Percentiles rank a stretch among this genome's conserved stretches.
Conservation (phyloP, 2,113 vertebrate genomes). For the Hippocampus zosterae region DNA sequence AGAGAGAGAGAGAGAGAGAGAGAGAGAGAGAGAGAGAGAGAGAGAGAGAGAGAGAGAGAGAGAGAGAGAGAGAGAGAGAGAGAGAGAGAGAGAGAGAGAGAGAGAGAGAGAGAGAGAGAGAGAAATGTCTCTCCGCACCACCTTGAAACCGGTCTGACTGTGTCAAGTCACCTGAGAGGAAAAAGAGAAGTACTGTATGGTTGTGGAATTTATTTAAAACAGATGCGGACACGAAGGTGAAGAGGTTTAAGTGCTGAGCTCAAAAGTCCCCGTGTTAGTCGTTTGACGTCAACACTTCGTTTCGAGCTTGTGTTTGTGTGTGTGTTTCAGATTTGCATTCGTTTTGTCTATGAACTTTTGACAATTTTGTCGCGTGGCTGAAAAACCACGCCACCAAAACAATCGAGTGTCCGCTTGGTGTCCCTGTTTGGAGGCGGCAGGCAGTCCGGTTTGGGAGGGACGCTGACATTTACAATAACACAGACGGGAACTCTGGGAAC, state of each 20-base stretch:
- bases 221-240: slow-evolving; percentile 15
- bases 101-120: background rate
- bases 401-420: slow-evolving; percentile 9
- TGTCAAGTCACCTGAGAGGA: slow-evolving; percentile 45
- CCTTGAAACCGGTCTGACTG: slow-evolving; percentile 55
- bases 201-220: slow-evolving; percentile 17
- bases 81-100: background rate
- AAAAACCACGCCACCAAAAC: background rate
- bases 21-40: background rate
- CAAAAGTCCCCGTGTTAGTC: slow-evolving; percentile 38
- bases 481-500: background rate
- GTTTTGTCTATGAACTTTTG: background rate
- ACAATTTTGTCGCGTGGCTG: background rate
- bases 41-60: background rate
- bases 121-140: background rate
- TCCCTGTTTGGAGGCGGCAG: slow-evolving; percentile 29
- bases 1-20: background rate
- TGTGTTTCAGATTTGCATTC: background rate
- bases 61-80: background rate
- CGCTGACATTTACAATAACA: slow-evolving; percentile 51
- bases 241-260: slow-evolving; percentile 10
- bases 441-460: slow-evolving; percentile 26
- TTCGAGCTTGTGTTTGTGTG: background rate
- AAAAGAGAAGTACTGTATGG: slow-evolving; percentile 7
- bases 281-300: background rate